Base-by-base conservation (phyloP, 1,140 invertebrate species). In the Myzus persicae region DNA sequence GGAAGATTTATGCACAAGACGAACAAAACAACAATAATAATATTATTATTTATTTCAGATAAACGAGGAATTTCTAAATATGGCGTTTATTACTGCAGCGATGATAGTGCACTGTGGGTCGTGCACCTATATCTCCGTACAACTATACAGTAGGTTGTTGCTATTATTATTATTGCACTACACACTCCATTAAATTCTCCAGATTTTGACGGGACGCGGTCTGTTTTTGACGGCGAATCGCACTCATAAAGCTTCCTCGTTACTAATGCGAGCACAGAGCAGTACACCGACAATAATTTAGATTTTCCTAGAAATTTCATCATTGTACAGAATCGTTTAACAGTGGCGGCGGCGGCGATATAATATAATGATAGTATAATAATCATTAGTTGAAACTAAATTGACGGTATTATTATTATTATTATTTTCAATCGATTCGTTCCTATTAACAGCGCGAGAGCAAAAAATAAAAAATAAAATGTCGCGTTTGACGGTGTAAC, bases 401-500 rank as follows among this genome's bases (percentile, higher is more conserved):
- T 44, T 31, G 84, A 42, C 14, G 22, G 84, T 46, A 14, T 87
- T 87, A 42, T 87, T 7, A 87, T 8, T 44, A 85, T n/a, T 31
- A n/a, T 87, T 46, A 31, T 82, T 87, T 44, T n/a, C 59, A 76
- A 44, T 87, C 84, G 84, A 87, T 87, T 87, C 42, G 84, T 87
- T 87, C 84, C 84, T n/a, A n/a, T 46, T 36, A 88, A 88, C 44
- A 24, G 42, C 85, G 31, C 46, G 46, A 51, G n/a, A 88, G 87
- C 20, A n/a, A 46, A 40, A 48, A 42, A 46, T 44, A 6, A 87
- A 31, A 42, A 22, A 44, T 2, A 31, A 87, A 18, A 51, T 22
- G 87, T 48, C 87, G n/a, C 87, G 87, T 88, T 88, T 88, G 87
- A 88, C 87, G 87, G n/a, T 38, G 87, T 51, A 38, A 88, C 87